phyloP scores from a whole-genome alignment of 2,888 invertebrate genomes.

The Cosmopolites sordidus region DNA sequence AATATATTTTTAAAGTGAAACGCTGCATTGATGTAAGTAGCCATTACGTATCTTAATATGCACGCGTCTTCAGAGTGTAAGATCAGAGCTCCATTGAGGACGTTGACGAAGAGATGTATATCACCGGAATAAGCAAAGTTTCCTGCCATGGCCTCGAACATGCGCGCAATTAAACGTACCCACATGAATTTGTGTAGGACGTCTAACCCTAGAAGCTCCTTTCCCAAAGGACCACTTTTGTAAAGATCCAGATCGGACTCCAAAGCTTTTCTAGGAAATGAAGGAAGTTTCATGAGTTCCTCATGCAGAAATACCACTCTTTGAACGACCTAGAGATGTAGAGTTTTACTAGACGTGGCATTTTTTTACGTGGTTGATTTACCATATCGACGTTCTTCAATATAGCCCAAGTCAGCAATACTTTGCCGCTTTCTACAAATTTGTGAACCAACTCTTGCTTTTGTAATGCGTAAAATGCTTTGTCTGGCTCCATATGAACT shows the following conservation, averaged over 20 bases:
- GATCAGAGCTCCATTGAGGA: conserved; percentile 93
- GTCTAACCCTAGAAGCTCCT: conserved; percentile 72
- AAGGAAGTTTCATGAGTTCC: conserved; percentile 96
- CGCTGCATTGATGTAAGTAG: conserved; percentile 95
- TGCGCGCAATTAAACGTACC: conserved; percentile 91
- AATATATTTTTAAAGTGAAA: conserved; percentile 99
- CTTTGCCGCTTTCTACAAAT: conserved; percentile 96
- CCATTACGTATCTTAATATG: conserved; percentile 91
- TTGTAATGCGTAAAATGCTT: conserved; percentile 85
- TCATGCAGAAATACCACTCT: conserved; percentile 97
- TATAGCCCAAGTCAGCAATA: conserved; percentile 85
- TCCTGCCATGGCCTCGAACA: conserved; percentile 98
- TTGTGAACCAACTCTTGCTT: conserved; percentile 87
- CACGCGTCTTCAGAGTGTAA: conserved; percentile 96
- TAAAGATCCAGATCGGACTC: conserved; percentile 94
- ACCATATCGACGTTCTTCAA: conserved; percentile 89
- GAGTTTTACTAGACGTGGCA: no score
- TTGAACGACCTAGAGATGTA: conserved; percentile 74
- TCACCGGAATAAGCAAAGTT: conserved; percentile 96
- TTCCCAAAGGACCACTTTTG: conserved; percentile 83
- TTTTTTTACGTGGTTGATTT: conserved; percentile 30
- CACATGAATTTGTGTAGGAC: conserved; percentile 98
- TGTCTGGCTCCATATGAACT: conserved; percentile 87
- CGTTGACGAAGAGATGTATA: conserved; percentile 95
- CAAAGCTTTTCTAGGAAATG: conserved; percentile 95